Evolutionary conservation across 2,797 vertebrate genomes (phyloP).

Genomic region (Phoeniculus purpureus): DNA sequence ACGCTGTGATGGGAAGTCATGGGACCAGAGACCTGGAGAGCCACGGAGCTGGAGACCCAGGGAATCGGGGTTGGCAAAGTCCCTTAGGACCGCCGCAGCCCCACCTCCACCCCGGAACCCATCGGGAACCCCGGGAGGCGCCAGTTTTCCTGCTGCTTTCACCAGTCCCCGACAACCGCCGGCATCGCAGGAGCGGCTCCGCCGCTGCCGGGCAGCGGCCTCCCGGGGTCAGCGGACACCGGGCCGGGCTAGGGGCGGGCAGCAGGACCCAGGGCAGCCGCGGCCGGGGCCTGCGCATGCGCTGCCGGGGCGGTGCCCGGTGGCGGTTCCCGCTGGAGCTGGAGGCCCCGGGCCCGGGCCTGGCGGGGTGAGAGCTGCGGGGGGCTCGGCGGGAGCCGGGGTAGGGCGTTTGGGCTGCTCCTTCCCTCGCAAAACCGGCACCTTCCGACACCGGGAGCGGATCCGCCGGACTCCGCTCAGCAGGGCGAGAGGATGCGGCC

Average conservation of each 20-base stretch:
- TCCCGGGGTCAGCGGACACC: no score
- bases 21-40: not conserved
- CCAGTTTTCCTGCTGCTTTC: no score
- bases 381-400: not conserved
- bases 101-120: no score
- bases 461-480: no score
- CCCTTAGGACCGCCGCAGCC: no score
- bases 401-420: not conserved
- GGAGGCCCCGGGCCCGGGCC: not conserved
- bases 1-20: not conserved
- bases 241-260: no score
- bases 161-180: no score
- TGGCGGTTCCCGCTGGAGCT: not conserved
- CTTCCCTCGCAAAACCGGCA: not conserved
- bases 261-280: not conserved
- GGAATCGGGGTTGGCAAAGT: no score
- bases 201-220: not conserved
- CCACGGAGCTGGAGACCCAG: no score
- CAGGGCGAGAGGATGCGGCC: no score
- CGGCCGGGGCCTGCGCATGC: not conserved
- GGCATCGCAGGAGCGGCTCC: no score
- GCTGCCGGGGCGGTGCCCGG: not conserved
- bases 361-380: not conserved
- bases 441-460: not conserved
- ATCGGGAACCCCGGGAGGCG: no score